phyloP scores from a whole-genome alignment of 2,888 invertebrate species.

The Megastigmus dorsalis region DNA sequence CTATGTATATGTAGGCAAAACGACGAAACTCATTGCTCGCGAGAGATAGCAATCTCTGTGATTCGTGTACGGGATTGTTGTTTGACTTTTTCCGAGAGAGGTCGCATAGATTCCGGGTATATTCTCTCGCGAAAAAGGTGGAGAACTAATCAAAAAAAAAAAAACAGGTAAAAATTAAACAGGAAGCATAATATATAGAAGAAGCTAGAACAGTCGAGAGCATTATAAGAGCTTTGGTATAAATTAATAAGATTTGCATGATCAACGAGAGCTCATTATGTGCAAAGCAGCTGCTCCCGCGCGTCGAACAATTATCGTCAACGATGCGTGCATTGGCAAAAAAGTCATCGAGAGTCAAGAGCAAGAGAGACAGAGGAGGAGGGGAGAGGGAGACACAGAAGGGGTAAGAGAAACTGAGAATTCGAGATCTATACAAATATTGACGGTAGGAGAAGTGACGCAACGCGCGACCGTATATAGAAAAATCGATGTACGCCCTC shows the following conservation, averaged over 20 bases:
- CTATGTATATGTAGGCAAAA: too few relatives aligned
- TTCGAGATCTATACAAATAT: conserved; percentile 23
- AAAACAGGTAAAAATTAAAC: too few relatives aligned
- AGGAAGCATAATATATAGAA: too few relatives aligned
- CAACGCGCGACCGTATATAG: not conserved
- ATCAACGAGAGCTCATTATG: conserved; percentile 34
- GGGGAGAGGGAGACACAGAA: not conserved
- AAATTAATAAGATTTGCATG: conserved; percentile 41
- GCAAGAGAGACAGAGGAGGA: not conserved
- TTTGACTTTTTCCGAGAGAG: too few relatives aligned
- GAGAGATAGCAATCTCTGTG: too few relatives aligned
- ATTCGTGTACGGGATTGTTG: too few relatives aligned
- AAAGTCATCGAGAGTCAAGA: not conserved
- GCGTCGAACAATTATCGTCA: conserved; percentile 12
- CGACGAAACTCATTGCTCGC: too few relatives aligned
- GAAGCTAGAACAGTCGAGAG: too few relatives aligned
- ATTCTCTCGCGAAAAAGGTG: too few relatives aligned
- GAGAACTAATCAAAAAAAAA: too few relatives aligned
- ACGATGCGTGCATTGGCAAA: conserved; percentile 4
- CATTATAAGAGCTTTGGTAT: not conserved
- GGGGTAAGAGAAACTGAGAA: not conserved
- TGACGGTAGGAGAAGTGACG: conserved; percentile 6
- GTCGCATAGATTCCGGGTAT: too few relatives aligned
- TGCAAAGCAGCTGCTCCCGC: conserved; percentile 22
- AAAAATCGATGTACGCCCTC: conserved; percentile 22